Evolutionary conservation across 2,888 invertebrate species (phyloP).

Genomic region (Theretra japonica): DNA sequence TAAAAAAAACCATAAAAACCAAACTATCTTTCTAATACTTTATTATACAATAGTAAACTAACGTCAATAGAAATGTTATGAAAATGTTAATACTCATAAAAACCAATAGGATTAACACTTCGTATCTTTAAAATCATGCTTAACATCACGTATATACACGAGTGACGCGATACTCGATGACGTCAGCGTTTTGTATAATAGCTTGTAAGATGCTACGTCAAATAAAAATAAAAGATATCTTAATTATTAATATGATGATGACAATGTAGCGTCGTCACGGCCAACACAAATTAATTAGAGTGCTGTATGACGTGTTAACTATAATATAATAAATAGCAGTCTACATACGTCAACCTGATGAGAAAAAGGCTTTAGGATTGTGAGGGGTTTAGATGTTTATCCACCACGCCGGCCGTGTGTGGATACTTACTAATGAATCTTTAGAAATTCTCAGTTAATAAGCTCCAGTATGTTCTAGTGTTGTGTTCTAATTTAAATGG

Average conservation of each 20-base stretch:
- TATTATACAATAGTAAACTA: no score
- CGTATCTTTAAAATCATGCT: conserved; percentile 34
- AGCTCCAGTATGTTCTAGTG: no score
- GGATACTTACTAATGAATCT: no score
- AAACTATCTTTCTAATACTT: no score
- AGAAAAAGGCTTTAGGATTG: no score
- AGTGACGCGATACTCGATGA: conserved; percentile 17
- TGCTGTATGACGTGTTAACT: not conserved
- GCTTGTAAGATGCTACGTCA: not conserved
- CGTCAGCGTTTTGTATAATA: not conserved
- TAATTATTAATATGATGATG: conserved; percentile 7
- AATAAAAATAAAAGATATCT: not conserved
- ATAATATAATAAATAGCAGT: not conserved
- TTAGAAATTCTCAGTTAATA: no score
- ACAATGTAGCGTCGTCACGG: not conserved
- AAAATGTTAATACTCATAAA: not conserved
- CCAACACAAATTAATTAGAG: not conserved
- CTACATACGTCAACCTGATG: no score
- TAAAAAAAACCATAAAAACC: no score
- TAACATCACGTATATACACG: conserved; percentile 45
- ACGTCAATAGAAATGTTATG: not conserved
- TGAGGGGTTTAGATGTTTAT: no score
- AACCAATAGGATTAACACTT: not conserved
- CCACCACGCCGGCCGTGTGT: no score
- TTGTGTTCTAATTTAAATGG: no score